Evolutionary conservation across 2,797 vertebrate genomes (phyloP), one percentile per base, ranked within the genome.

Genomic region (Tokudaia tokunoshimensis): DNA sequence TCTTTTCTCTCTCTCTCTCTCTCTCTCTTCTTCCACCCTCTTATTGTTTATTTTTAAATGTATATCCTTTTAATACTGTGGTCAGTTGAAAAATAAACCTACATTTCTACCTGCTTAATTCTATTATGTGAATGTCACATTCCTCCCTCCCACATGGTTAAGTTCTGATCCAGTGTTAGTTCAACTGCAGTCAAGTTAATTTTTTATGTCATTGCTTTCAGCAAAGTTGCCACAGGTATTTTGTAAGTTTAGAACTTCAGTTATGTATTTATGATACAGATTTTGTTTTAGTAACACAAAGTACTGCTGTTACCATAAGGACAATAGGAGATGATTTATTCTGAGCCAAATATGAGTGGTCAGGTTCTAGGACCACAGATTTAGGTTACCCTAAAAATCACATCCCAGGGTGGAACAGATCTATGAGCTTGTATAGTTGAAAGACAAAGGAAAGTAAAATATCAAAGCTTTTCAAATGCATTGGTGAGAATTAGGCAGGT

Each of bases 141-240:
- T 17, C 20, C 19, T 84, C 24, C 20, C 19, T 84, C 24, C 52
- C 26, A 84, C n/a, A 61, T 87, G 15, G 83, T 94, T 8, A 74
- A 67, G 10, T 50, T 95, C 20, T 86, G 50, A 91, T 22, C 13
- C 26, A 92, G 20, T n/a, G 13, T 88, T 89, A 57, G 15, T 44
- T 88, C 52, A 6, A 15, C 41, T 52, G 9, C 2, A 55, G 57
- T 92, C 70, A 94, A 59, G 61, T 94, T 89, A 59, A 59, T 84
- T 95, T 92, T 88, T 44, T 87, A 8, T 15, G 17, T 94, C 76
- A 74, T 80, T 92, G 31, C 57, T 91, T 41, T 91, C 31, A 93
- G 17, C n/a, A 63, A 67, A 90, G n/a, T 82, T 94, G 75, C 29
- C 19, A 65, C 85, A 47, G 57, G 55, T 5, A 15, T 52, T 87